Base-by-base conservation (phyloP, 2,888 invertebrate genomes). In the Eupeodes luniger region DNA sequence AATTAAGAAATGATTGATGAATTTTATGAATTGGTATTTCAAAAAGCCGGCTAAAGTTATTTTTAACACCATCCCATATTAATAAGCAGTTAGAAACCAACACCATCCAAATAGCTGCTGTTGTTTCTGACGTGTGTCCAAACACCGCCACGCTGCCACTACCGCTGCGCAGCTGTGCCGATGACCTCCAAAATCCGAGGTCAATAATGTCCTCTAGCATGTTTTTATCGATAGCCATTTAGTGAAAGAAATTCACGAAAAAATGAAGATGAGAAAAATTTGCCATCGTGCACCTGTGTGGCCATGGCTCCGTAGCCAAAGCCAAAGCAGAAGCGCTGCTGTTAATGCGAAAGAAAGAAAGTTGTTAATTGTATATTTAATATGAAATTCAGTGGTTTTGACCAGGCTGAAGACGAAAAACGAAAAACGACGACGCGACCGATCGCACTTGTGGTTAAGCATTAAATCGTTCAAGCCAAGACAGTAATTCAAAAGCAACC, bases 1-100 rank as follows among this genome's bases (percentile, higher is more conserved):
- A 78, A 82, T 78, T 86, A 70, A 12, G 34, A 66, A 66, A 69
- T 87, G 84, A 87, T 79, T 80, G 72, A 87, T 84, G 47, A 40
- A 55, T 78, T 78, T 55, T 49, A 55, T 19, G 40, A 47, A 49
- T 36, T 5, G 59, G 55, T 12, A 55, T 69, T 19, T 53, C 12
- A 40, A 69, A 55, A 53, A 64, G 53, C 69, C 69, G 69, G 36
- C 40, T 12, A 67, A 27, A 59, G 67, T 5, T 55, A 49, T 59
- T 72, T 59, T 59, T 59, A 72, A 72, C 77, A 49, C 36, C 34
- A 57, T 36, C 12, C 44, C 9, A 44, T 10, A 44, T 36, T 36
- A 59, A 40, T 66, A n/a, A 27, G n/a, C 16, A 27, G 40, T 27
- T 64, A 44, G 55, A 77, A 55, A 44, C 27, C 34, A 74, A 61